Conservation (phyloP, 2,797 vertebrate species). For the Diplodus puntazzo region DNA sequence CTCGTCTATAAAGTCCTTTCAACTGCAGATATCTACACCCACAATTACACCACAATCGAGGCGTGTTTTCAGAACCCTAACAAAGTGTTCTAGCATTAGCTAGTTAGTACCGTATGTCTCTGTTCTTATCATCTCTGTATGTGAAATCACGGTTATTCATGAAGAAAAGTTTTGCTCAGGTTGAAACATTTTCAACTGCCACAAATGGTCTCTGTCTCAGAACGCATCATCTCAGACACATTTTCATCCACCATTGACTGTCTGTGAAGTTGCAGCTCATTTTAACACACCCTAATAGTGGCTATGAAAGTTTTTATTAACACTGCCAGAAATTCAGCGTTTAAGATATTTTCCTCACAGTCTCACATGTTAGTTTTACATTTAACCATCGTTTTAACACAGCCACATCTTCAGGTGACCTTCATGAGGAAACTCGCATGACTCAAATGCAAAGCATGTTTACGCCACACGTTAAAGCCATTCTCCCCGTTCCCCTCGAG, state of each 20-base stretch:
- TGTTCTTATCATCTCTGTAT: background rate
- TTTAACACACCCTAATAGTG: background rate
- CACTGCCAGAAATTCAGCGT: too few relatives aligned
- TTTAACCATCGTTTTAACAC: background rate
- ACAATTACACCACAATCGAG: too few relatives aligned
- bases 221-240: background rate
- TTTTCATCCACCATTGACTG: background rate
- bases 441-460: constrained; percentile 9
- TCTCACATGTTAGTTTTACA: background rate
- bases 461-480: constrained; percentile 4
- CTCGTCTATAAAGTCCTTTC: too few relatives aligned
- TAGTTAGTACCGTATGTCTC: too few relatives aligned
- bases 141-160: background rate
- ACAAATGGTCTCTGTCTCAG: background rate
- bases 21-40: too few relatives aligned
- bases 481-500: constrained; percentile 1
- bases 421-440: background rate
- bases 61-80: too few relatives aligned
- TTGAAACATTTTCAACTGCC: too few relatives aligned
- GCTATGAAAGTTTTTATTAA: background rate
- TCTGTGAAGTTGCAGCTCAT: background rate
- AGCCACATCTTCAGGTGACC: background rate
- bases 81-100: too few relatives aligned
- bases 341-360: too few relatives aligned
- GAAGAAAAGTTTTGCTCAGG: background rate